Conservation (phyloP, 2,888 invertebrate species). For the Chalcosyrphus nemorum region DNA sequence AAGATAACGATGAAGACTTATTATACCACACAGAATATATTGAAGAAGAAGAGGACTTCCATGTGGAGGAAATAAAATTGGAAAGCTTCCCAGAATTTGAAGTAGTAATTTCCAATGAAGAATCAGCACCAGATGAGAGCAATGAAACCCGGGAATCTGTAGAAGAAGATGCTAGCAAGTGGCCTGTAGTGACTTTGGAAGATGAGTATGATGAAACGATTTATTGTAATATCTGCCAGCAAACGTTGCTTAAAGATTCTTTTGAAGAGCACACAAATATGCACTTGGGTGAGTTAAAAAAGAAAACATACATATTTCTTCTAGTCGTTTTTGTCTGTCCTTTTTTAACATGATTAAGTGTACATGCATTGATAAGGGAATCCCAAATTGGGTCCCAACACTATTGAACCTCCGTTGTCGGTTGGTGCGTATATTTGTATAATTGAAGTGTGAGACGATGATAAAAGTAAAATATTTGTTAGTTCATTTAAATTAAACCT, state of each 20-base stretch:
- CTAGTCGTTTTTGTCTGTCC: no score
- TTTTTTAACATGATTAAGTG: no score
- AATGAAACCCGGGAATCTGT: neutral
- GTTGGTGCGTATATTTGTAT: no score
- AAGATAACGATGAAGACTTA: neutral
- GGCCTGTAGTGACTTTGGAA: neutral
- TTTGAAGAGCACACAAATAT: constrained; percentile 75
- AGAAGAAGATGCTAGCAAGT: neutral
- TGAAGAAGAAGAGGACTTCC: neutral
- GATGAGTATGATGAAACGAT: neutral
- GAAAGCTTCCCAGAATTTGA: constrained; percentile 15
- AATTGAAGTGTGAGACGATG: no score
- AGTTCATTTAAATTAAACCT: no score
- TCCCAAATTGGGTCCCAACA: no score
- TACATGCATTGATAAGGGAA: no score
- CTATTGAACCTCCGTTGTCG: no score
- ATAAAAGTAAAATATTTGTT: no score
- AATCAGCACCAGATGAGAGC: neutral
- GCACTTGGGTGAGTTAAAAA: constrained; percentile 57
- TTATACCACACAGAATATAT: constrained; percentile 13
- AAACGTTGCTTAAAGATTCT: neutral
- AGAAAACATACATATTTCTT: no score
- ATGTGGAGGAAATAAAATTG: constrained; percentile 18
- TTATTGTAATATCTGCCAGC: neutral
- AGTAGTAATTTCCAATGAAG: constrained; percentile 15